Base-by-base conservation (phyloP, 1,140 invertebrate species). In the Drosophila truncata region DNA sequence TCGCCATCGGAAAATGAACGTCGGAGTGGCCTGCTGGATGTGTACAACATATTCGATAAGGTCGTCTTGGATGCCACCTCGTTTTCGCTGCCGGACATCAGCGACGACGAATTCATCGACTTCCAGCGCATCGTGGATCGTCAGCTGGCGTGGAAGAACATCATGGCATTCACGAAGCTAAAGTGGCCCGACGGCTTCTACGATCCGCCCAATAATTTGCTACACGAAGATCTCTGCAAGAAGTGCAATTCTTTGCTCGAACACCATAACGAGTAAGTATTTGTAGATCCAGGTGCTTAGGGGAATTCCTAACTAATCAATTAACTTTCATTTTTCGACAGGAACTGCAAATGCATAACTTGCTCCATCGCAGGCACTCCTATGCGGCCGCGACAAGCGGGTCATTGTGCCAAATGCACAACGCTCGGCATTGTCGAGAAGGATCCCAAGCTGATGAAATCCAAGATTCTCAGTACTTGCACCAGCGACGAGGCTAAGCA, bases 281-380 rank as follows among this genome's bases (percentile, higher is more conserved):
- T 29, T 29, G 5, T 6, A 16, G 8, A 27, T 10, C 8, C 14
- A 9, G 1, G 11, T 13, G 27, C 27, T 20, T 14, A 8, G 2
- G 16, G 13, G 1, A 8, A 29, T 13, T 54, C 37, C 11, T 25
- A 8, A n/a, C 13, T 13, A 27, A 35, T 35, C 13, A 37, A 39
- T 37, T n/a, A 37, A 39, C 33, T 54, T 44, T 25, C 1, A 9
- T n/a, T 11, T 29, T 10, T 16, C 9, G 2, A 9, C 31, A 92
- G 91, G 52, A 80, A 88, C 71, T 93, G 92, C 67, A 87, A 91
- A 77, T 93, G 92, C 72, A 85, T 92, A 42, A 92, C 92, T 57
- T 93, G 92, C 73, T 92, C 91, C 13, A 91, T 93, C 50, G 91
- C 91, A 54, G 92, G 92, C 16, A 91, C 85, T 35, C 91, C 91